Evolutionary conservation across 2,888 invertebrate species (phyloP).

Genomic region (Drosophila austrosaltans): DNA sequence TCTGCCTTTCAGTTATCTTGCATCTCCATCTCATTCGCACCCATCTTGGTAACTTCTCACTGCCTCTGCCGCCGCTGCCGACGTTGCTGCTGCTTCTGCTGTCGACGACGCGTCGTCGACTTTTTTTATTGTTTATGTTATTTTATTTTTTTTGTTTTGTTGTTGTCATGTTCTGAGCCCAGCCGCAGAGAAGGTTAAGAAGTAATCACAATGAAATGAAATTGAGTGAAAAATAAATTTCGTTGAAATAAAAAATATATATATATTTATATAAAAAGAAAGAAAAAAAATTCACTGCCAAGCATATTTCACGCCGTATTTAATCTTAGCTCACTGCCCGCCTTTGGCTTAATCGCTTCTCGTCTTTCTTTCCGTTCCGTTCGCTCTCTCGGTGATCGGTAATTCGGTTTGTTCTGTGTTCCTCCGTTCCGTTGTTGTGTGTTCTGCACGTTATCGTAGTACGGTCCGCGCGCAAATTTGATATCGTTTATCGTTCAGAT

Average conservation of each 20-base stretch:
- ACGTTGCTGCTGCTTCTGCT: slow-evolving; percentile 8
- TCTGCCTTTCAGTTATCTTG: slow-evolving; percentile 66
- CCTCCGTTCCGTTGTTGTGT: slow-evolving; percentile 49
- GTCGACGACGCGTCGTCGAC: slow-evolving; percentile 43
- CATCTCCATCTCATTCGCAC: slow-evolving; percentile 62
- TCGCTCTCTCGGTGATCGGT: slow-evolving; percentile 23
- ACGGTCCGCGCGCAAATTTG: not conserved
- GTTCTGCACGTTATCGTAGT: slow-evolving; percentile 29
- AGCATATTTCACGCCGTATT: slow-evolving; percentile 79
- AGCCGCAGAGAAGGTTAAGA: slow-evolving; percentile 66
- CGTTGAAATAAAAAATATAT: slow-evolving; percentile 50
- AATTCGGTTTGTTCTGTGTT: slow-evolving; percentile 66
- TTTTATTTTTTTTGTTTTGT: slow-evolving; percentile 70
- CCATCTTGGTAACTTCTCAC: slow-evolving; percentile 46
- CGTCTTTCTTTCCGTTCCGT: slow-evolving; percentile 76
- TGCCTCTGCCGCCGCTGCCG: slow-evolving; percentile 22
- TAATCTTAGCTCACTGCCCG: slow-evolving; percentile 79
- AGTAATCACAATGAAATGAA: slow-evolving; percentile 69
- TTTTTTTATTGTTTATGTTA: slow-evolving; percentile 75
- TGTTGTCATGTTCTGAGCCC: slow-evolving; percentile 57
- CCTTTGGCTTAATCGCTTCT: slow-evolving; percentile 80
- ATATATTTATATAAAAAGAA: slow-evolving; percentile 31
- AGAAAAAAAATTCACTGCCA: slow-evolving; percentile 60
- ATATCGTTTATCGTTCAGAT: slow-evolving; percentile 20
- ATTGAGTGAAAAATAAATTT: slow-evolving; percentile 78